These are phyloP conservation scores for Thymelicus lineola DNA, from an alignment of 2,888 invertebrate species.

Conservation along the genomic window DNA sequence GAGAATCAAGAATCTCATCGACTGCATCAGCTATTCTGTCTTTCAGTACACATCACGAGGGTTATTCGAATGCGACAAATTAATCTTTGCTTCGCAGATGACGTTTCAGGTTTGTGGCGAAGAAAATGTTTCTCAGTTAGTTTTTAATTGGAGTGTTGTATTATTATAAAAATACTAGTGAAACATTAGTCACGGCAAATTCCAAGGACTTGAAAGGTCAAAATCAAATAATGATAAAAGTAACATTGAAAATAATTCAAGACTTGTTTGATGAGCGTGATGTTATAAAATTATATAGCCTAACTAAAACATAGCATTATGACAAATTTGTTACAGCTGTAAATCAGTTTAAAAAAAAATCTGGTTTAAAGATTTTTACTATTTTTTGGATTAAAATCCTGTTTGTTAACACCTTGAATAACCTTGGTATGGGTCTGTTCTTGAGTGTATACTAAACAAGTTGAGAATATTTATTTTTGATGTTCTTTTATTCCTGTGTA, in stretches of 20 bases:
- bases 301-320: neutral
- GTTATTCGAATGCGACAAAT: constrained; percentile 97
- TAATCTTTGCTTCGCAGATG: constrained; percentile 98
- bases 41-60: constrained; percentile 98
- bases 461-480: no score
- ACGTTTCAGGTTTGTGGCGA: constrained; percentile 90
- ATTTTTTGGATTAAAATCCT: neutral
- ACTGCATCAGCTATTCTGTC: constrained; percentile 97
- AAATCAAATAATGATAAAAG: neutral
- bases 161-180: no score
- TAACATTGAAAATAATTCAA: constrained; percentile 24
- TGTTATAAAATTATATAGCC: constrained; percentile 16
- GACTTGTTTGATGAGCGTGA: neutral
- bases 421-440: neutral
- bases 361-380: neutral
- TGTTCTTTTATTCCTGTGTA: no score
- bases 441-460: no score
- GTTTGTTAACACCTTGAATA: neutral
- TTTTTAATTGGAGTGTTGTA: neutral
- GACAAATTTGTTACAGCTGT: constrained; percentile 18
- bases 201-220: constrained; percentile 7
- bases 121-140: neutral
- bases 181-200: no score
- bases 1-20: constrained; percentile 95
- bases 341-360: no score